A percentile compares a stretch with the other conserved stretches of the same genome.
phyloP scores from a whole-genome alignment of 2,797 vertebrate genomes.

The Paramormyrops hopkinsi region DNA sequence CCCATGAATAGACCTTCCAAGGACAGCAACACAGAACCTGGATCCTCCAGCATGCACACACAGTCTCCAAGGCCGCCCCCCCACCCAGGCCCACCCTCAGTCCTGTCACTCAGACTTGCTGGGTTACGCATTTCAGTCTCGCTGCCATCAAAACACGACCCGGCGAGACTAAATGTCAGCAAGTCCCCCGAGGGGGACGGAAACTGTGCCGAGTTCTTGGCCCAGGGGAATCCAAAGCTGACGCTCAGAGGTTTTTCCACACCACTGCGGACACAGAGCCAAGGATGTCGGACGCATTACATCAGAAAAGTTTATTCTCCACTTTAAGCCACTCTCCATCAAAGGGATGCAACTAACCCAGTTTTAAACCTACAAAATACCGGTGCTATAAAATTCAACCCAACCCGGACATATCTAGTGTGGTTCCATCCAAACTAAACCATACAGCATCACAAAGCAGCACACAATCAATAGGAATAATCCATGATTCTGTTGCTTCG shows the following conservation, averaged over 20 bases:
- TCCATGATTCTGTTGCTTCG: background rate
- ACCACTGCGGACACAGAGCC: background rate
- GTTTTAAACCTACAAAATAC: background rate
- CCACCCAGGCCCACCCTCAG: background rate
- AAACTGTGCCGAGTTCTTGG: background rate
- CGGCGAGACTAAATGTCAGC: background rate
- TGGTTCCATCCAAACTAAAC: background rate
- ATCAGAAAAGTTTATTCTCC: background rate
- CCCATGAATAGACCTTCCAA: background rate
- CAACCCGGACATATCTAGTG: background rate
- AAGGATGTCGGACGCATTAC: background rate
- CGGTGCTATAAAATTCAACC: background rate
- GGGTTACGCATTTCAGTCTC: background rate
- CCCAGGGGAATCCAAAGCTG: background rate
- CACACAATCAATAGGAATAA: background rate
- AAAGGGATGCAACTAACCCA: background rate
- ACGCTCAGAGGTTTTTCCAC: background rate
- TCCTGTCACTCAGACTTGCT: background rate
- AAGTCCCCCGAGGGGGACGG: background rate
- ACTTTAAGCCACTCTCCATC: background rate
- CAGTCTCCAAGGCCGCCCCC: background rate
- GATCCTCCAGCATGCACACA: background rate
- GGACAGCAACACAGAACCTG: background rate
- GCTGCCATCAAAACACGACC: background rate
- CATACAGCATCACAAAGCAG: background rate